Evolutionary conservation across 2,888 invertebrate genomes (phyloP), one percentile per base, ranked within the genome.

Genomic region (Pyrochroa serraticornis): DNA sequence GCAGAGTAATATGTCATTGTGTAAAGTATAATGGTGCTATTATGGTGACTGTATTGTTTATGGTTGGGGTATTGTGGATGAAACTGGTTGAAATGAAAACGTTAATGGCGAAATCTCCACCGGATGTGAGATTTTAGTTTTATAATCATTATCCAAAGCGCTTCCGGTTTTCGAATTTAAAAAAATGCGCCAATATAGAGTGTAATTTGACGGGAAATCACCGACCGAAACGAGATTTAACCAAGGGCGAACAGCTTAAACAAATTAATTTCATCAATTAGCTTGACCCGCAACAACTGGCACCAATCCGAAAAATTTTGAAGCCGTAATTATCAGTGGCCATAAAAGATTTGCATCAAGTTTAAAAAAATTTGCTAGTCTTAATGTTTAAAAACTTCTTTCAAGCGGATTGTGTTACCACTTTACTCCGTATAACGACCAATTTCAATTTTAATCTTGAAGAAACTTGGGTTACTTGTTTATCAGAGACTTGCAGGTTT

Each of bases 51-150:
- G 45, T 39, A 44, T 58, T 51, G 58, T 52, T 22, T 48, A 36
- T 32, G 10, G n/a, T n/a, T 14, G 33, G 32, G 31, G 7, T 8
- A 33, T 35, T 36, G 33, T 36, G 10, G n/a, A 8, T 43, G 62
- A 62, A 66, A 57, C 48, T 59, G 58, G 34, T 50, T 49, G 42
- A 45, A 55, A 64, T 64, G 53, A 62, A 62, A 65, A 64, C 61
- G 60, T 53, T 61, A 60, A 60, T 61, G 62, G 64, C 56, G 61
- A 64, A 68, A 70, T 70, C 65, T 54, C 58, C 41, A 58, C 66
- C 71, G 72, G 73, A 73, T 71, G 63, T 70, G 69, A 69, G 71
- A 71, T 73, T 73, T 73, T 72, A 73, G 73, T 68, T 72, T 71
- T 73, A 68, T 68, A 66, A 64, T 66, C 68, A 71, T 71, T 63